phyloP scores from a whole-genome alignment of 1,140 invertebrate genomes.

The Hydropsyche tenuis region DNA sequence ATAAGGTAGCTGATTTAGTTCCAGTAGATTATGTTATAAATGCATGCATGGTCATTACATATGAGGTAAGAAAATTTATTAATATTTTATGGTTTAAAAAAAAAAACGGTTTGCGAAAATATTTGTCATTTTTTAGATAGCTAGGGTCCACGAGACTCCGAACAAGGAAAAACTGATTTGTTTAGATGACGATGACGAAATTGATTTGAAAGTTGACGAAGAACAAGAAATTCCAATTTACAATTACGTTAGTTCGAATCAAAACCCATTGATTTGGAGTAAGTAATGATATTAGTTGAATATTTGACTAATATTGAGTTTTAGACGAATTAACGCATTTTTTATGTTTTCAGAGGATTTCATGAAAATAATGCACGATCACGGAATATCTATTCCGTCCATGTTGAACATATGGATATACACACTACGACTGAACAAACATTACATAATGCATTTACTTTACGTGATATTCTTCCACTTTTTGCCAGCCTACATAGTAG shows the following conservation, averaged over 20 bases:
- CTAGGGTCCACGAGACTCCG: slow-evolving; percentile 31
- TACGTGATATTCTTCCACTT: slow-evolving; percentile 65
- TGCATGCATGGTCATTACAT: slow-evolving; percentile 77
- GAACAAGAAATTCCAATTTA: slow-evolving; percentile 62
- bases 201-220: not conserved
- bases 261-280: slow-evolving; percentile 67
- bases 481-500: slow-evolving; percentile 67
- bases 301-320: no score
- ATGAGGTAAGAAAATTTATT: slow-evolving; percentile 54
- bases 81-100: not conserved
- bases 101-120: not conserved
- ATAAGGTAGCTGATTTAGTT: slow-evolving; percentile 78
- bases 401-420: slow-evolving; percentile 64
- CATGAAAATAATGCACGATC: slow-evolving; percentile 58
- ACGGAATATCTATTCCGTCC: slow-evolving; percentile 57
- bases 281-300: no score
- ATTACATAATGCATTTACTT: slow-evolving; percentile 60
- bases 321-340: not conserved
- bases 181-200: slow-evolving; percentile 6
- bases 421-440: slow-evolving; percentile 58
- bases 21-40: slow-evolving; percentile 85
- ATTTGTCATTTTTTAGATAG: slow-evolving; percentile 35
- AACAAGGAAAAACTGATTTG: slow-evolving; percentile 41
- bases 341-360: slow-evolving; percentile 55
- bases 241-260: slow-evolving; percentile 65